Conservation (phyloP, 2,888 invertebrate species). For the Zhengitettix transpicula region DNA sequence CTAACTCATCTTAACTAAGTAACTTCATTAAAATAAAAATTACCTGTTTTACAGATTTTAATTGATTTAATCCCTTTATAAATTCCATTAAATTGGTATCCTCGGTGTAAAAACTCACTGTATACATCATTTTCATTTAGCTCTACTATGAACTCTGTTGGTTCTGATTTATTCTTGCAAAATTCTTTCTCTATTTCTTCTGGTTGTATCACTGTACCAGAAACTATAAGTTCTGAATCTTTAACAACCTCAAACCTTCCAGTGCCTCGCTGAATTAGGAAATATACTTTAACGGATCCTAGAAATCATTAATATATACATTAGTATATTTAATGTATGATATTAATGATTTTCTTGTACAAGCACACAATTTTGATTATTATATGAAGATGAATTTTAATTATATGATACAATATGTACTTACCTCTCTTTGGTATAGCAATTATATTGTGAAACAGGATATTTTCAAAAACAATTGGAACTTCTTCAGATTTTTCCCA, state of each 20-base stretch:
- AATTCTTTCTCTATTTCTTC: background rate
- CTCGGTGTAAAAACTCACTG: slow-evolving; percentile 13
- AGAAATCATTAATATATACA: background rate
- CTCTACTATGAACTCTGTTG: background rate
- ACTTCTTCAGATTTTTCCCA: slow-evolving; percentile 31
- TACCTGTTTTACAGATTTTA: background rate
- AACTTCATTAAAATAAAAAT: too few species aligned
- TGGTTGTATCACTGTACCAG: background rate
- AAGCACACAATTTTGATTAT: too few species aligned
- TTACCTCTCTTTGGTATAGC: slow-evolving; percentile 6
- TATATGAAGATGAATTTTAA: background rate
- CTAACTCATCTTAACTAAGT: too few species aligned
- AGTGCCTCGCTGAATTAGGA: slow-evolving; percentile 20
- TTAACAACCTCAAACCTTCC: slow-evolving; percentile 28
- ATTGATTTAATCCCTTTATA: slow-evolving; percentile 16
- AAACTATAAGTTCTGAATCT: background rate
- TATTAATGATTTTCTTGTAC: too few species aligned
- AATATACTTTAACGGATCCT: slow-evolving; percentile 15
- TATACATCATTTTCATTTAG: background rate
- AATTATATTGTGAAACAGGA: slow-evolving; percentile 25
- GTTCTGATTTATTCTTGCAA: background rate
- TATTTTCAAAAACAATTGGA: slow-evolving; percentile 35
- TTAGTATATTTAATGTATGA: too few species aligned
- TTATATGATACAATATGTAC: background rate
- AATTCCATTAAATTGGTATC: slow-evolving; percentile 23